These are phyloP conservation scores for Tipula confusa DNA, from an alignment of 2,888 invertebrate genomes.

Conservation along the genomic window DNA sequence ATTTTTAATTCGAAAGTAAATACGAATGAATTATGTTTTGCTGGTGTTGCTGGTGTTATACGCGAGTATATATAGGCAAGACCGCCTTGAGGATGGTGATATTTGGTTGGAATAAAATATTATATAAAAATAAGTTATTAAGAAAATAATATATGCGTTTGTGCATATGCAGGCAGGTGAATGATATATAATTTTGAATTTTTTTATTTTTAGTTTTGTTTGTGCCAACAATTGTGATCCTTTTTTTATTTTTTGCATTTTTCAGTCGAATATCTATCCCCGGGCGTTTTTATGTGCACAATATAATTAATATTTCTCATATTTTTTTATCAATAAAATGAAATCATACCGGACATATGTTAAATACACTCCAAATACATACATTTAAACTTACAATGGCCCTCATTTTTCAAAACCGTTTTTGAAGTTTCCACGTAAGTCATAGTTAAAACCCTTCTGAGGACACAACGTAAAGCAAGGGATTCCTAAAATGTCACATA, in stretches of 20 bases:
- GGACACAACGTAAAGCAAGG: no score
- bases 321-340: not conserved
- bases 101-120: not conserved
- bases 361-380: not conserved
- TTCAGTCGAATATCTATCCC: not conserved
- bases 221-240: not conserved
- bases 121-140: not conserved
- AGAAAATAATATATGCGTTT: not conserved
- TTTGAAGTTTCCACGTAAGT: no score
- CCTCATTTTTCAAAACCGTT: no score
- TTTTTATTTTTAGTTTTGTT: no score
- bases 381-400: no score
- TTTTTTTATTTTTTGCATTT: not conserved
- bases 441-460: no score
- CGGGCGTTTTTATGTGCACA: not conserved
- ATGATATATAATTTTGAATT: not conserved
- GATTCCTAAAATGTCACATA: no score
- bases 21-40: not conserved
- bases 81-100: conserved; percentile 3
- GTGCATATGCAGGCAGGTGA: not conserved
- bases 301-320: not conserved
- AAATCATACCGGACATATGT: not conserved
- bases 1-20: conserved; percentile 3
- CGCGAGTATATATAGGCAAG: not conserved
- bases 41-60: not conserved